Base-by-base conservation (phyloP, 2,888 invertebrate species). In the Eucera pruinosa region DNA sequence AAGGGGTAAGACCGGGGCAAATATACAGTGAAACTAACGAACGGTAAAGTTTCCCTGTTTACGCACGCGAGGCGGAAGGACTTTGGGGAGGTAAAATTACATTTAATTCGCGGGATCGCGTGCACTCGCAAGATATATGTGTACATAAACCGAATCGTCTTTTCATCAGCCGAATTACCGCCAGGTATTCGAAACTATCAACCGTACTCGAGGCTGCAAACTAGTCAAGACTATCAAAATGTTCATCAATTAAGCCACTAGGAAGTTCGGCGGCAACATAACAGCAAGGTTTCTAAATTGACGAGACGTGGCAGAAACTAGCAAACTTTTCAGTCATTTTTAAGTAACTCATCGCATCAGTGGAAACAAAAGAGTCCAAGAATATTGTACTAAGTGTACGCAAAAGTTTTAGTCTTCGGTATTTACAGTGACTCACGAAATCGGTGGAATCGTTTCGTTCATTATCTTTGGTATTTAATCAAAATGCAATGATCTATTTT, bases 81-180 rank as follows among this genome's bases (percentile, higher is more conserved):
- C 9, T 25, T n/a, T n/a, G 18, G 25, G 23, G 33, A 33, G 7
- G 18, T 48, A 13, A 50, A 48, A 62, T 62, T 50, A 50, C 62
- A 25, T 62, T 62, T 62, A 48, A 62, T 62, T 62, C 62, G 23
- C 13, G 62, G 20, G 62, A 75, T 57, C 27, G 25, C 62, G 61
- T 52, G 48, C 48, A 45, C 39, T 5, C 43, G 2, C 36, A 13
- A 11, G 41, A 9, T 36, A 61, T 54, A 33, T n/a, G n/a, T n/a
- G n/a, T n/a, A n/a, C n/a, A n/a, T 30, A 33, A 45, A 52, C 33
- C 47, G 55, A 65, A 55, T n/a, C 55, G 55, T 55, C 33, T 43
- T 47, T 66, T 55, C 55, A 66, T 66, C 47, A 36, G 11, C 66
- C 23, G 33, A 47, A 55, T 55, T 61, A 61, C 61, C 30, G 9